A percentile compares a stretch with the other conserved stretches of the same genome.
Conservation (phyloP, 2,113 vertebrate genomes). For the Garra rufa region DNA sequence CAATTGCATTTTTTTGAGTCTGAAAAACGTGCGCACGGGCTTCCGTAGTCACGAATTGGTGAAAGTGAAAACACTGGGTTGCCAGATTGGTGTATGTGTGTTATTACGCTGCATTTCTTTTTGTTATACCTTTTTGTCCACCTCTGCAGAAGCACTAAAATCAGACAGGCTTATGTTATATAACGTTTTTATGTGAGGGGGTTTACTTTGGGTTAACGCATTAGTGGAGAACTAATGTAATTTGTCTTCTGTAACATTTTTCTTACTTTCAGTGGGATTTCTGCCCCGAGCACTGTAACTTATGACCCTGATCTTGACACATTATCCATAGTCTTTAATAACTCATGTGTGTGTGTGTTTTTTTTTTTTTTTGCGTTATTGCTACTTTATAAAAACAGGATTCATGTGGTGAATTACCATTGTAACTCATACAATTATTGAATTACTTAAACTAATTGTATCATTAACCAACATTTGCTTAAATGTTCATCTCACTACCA, state of each 20-base stretch:
- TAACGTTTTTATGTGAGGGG: background rate
- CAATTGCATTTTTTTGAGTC: slow-evolving; percentile 42
- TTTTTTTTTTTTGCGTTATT: background rate
- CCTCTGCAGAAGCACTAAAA: background rate
- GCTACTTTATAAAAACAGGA: background rate
- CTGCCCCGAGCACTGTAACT: background rate
- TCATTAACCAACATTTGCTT: background rate
- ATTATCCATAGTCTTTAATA: background rate
- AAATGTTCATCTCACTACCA: background rate
- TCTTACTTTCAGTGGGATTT: background rate
- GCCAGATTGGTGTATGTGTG: slow-evolving; percentile 31
- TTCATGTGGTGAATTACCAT: background rate
- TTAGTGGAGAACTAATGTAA: background rate
- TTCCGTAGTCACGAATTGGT: slow-evolving; percentile 47
- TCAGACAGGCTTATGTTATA: background rate
- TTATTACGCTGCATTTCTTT: background rate
- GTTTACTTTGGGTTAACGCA: background rate
- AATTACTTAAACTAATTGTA: background rate
- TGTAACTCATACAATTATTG: background rate
- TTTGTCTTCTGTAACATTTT: background rate
- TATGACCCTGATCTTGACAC: background rate
- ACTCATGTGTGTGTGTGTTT: background rate
- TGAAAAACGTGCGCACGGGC: slow-evolving; percentile 34
- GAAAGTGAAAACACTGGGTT: slow-evolving; percentile 29
- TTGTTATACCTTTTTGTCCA: background rate